Percentiles rank a stretch among this genome's conserved stretches.
phyloP scores from a whole-genome alignment of 2,888 invertebrate genomes.

The Entomobrya multifasciata region DNA sequence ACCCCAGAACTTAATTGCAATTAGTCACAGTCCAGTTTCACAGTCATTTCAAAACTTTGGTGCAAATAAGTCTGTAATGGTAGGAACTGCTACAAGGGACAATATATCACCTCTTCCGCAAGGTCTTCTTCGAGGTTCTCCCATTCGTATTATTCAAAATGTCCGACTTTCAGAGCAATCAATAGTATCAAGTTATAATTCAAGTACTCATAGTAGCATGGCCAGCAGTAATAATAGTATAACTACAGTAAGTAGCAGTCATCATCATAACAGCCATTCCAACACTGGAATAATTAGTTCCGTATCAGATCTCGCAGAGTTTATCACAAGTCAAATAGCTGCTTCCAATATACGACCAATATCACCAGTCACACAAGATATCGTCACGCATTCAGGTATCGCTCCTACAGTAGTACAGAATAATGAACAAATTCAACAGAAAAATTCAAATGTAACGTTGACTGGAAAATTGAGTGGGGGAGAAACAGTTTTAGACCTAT shows the following conservation, averaged over 20 bases:
- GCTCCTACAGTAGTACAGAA: slow-evolving; percentile 63
- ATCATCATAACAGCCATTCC: neutral
- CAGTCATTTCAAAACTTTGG: neutral
- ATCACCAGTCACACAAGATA: slow-evolving; percentile 74
- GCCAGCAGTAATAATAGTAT: slow-evolving; percentile 2
- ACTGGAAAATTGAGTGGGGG: slow-evolving; percentile 35
- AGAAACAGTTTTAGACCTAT: slow-evolving; percentile 65
- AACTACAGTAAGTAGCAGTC: neutral
- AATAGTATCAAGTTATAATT: neutral
- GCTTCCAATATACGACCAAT: slow-evolving; percentile 79
- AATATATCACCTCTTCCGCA: slow-evolving; percentile 49
- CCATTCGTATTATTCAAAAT: slow-evolving; percentile 67
- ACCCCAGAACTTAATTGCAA: slow-evolving; percentile 74
- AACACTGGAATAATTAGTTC: slow-evolving; percentile 62
- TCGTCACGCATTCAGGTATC: neutral
- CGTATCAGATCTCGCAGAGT: slow-evolving; percentile 79
- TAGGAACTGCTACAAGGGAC: slow-evolving; percentile 56
- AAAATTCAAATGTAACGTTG: neutral
- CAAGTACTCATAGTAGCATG: neutral
- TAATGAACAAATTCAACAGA: slow-evolving; percentile 45
- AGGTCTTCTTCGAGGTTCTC: slow-evolving; percentile 57
- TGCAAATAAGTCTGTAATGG: slow-evolving; percentile 11
- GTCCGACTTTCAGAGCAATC: slow-evolving; percentile 46
- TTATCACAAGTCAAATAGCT: slow-evolving; percentile 79
- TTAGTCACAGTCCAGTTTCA: slow-evolving; percentile 59